phyloP scores from a whole-genome alignment of 2,113 vertebrate species.

The Atractosteus spatula region DNA sequence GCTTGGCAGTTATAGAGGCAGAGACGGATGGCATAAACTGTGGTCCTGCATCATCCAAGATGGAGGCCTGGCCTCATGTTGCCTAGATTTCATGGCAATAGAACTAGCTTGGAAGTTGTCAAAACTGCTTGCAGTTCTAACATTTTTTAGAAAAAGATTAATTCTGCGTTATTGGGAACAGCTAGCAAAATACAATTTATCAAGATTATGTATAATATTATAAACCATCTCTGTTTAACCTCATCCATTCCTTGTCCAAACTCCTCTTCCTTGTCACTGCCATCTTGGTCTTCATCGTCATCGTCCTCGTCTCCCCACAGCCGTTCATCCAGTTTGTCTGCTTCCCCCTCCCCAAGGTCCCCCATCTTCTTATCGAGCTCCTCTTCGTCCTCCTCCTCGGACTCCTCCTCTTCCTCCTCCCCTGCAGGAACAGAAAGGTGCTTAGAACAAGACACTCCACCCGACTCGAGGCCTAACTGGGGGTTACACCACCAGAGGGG shows the following conservation, averaged over 20 bases:
- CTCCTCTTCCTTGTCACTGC: slow-evolving; percentile 78
- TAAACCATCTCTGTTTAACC: slow-evolving; percentile 55
- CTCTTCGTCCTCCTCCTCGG: slow-evolving; percentile 74
- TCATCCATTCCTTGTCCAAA: slow-evolving; percentile 91
- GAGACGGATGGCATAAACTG: too few relatives aligned
- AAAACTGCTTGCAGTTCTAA: not conserved
- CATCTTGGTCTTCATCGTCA: slow-evolving; percentile 68
- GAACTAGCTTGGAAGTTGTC: not conserved
- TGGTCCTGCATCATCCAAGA: too few relatives aligned
- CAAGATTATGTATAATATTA: too few relatives aligned
- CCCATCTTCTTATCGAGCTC: slow-evolving; percentile 97
- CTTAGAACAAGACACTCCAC: too few relatives aligned
- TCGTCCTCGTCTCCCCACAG: slow-evolving; percentile 88
- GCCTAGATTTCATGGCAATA: too few relatives aligned
- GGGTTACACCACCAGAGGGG: too few relatives aligned
- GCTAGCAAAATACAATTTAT: too few relatives aligned
- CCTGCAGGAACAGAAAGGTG: slow-evolving; percentile 43
- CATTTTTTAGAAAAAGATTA: too few relatives aligned
- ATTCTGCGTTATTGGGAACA: not conserved
- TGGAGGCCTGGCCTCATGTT: too few relatives aligned
- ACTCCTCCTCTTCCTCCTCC: slow-evolving; percentile 72
- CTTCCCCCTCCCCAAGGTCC: slow-evolving; percentile 82
- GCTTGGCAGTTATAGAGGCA: too few relatives aligned
- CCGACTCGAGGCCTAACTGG: too few relatives aligned
- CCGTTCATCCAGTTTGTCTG: slow-evolving; percentile 90